phyloP scores from a whole-genome alignment of 2,113 vertebrate species.

The Sclerurus mexicanus region DNA sequence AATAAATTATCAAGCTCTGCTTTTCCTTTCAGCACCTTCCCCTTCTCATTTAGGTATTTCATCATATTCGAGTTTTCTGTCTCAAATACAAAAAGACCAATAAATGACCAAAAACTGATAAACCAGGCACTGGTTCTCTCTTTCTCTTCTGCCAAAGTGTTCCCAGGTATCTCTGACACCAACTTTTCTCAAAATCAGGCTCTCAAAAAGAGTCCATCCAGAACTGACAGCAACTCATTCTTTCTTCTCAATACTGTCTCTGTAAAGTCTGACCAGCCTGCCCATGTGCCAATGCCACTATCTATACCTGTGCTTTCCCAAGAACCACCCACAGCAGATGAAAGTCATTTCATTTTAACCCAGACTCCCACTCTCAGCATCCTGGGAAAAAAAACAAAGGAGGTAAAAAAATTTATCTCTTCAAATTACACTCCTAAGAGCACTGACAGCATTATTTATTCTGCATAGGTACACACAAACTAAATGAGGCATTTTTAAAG shows the following conservation, averaged over 20 bases:
- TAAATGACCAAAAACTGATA: background rate
- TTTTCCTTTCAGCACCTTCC: background rate
- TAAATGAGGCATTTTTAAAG: background rate
- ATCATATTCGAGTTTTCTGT: background rate
- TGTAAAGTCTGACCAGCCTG: background rate
- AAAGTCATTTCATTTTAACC: background rate
- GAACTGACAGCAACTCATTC: background rate
- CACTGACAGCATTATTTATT: background rate
- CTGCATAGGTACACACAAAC: background rate
- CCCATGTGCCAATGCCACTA: background rate
- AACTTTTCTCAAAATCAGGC: background rate
- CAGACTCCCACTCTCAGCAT: background rate
- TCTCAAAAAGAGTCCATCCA: background rate
- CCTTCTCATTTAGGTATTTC: background rate
- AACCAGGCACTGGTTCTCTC: background rate
- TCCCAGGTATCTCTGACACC: background rate
- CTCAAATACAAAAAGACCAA: background rate
- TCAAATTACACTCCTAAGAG: background rate
- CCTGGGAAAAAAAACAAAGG: background rate
- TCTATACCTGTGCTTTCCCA: background rate
- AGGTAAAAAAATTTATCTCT: background rate
- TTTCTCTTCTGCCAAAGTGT: background rate
- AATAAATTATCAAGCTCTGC: background rate
- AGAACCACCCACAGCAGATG: background rate
- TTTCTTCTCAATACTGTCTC: background rate